These are phyloP conservation scores for Scaptomyza montana DNA, from an alignment of 1,140 invertebrate genomes.

Conservation along the genomic window DNA sequence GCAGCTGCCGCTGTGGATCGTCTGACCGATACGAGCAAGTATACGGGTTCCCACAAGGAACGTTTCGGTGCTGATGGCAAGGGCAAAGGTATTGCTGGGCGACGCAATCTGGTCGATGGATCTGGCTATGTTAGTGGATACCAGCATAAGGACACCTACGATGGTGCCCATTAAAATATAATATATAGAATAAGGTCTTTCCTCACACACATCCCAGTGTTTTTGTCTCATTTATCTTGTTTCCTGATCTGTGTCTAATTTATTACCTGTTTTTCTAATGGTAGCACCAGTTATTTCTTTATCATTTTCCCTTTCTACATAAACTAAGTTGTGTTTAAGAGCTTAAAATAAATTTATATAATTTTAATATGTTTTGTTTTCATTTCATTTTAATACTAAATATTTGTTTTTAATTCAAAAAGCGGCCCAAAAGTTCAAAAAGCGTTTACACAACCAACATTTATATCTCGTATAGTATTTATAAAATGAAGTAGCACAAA, in stretches of 20 bases:
- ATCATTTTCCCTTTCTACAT: conserved; percentile 47
- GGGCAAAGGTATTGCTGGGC: conserved; percentile 94
- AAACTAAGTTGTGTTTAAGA: conserved; percentile 78
- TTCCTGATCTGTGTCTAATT: conserved; percentile 46
- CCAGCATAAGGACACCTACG: conserved; percentile 92
- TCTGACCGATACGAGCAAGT: conserved; percentile 94
- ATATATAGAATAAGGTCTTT: not conserved
- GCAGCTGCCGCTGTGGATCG: conserved; percentile 91
- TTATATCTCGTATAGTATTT: conserved; percentile 36
- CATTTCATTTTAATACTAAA: conserved; percentile 15
- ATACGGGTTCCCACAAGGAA: conserved; percentile 95
- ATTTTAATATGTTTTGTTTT: conserved; percentile 43
- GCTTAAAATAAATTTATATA: conserved; percentile 56
- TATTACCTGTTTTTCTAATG: conserved; percentile 36
- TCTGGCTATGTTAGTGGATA: conserved; percentile 96
- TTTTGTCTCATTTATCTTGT: conserved; percentile 4
- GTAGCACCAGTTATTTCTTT: conserved; percentile 58
- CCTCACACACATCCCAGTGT: conserved; percentile 10
- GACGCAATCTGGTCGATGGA: conserved; percentile 90
- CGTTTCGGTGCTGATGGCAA: conserved; percentile 94
- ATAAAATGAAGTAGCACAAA: conserved; percentile 33
- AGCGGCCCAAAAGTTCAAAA: conserved; percentile 56
- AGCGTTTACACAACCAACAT: conserved; percentile 52
- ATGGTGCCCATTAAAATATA: conserved; percentile 85
- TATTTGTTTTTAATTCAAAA: conserved; percentile 8